These are phyloP conservation scores for Eupithecia abbreviata DNA, from an alignment of 2,888 invertebrate species.

Conservation along the genomic window DNA sequence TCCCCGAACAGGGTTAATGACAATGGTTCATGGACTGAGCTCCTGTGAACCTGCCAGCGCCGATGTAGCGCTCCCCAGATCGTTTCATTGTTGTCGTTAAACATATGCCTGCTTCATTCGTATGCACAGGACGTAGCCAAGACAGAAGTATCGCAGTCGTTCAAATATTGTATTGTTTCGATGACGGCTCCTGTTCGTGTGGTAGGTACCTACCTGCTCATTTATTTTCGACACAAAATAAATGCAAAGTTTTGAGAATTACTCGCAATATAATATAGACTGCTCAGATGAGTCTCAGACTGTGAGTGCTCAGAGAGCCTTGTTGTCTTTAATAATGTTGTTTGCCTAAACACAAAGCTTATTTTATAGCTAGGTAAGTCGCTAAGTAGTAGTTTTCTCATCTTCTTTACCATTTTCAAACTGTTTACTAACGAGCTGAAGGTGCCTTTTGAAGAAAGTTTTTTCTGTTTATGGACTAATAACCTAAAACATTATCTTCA, in stretches of 20 bases:
- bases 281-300: too few relatives aligned
- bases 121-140: constrained; percentile 47
- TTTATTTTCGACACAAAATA: constrained; percentile 14
- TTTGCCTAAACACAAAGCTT: too few relatives aligned
- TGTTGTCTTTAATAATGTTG: too few relatives aligned
- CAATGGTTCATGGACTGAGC: background rate
- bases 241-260: too few relatives aligned
- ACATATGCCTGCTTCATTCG: constrained; percentile 24
- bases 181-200: constrained; percentile 52
- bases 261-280: too few relatives aligned
- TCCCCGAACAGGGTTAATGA: background rate
- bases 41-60: background rate
- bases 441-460: background rate
- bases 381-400: background rate
- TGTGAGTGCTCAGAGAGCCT: too few relatives aligned
- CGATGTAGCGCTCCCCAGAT: constrained; percentile 7
- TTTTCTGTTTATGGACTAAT: too few relatives aligned
- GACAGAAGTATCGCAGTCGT: constrained; percentile 40
- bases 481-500: too few relatives aligned
- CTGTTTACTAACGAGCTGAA: too few relatives aligned
- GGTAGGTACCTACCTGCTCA: background rate
- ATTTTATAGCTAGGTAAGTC: background rate
- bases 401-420: background rate
- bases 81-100: constrained; percentile 7
- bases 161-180: constrained; percentile 71